Evolutionary conservation across 2,113 vertebrate species (phyloP).

Genomic region (Empidonax traillii): DNA sequence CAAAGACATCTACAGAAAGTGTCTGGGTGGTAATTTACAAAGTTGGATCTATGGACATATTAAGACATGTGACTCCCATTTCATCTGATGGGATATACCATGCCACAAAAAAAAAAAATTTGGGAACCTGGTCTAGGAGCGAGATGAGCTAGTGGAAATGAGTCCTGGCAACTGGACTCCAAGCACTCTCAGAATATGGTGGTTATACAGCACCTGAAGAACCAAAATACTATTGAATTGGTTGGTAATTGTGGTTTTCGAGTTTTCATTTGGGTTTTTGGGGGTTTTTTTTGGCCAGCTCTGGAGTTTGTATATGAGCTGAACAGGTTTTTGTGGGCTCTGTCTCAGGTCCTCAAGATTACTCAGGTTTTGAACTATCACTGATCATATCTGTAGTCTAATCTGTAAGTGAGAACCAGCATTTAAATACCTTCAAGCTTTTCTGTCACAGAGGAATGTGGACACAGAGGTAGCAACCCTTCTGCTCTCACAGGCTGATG

Average conservation of each 20-base stretch:
- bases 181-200: neutral
- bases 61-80: rapidly evolving
- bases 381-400: neutral
- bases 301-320: neutral
- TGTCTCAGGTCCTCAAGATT: neutral
- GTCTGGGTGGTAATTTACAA: neutral
- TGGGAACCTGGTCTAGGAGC: neutral
- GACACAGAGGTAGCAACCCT: neutral
- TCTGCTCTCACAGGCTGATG: neutral
- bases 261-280: neutral
- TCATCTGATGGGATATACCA: neutral
- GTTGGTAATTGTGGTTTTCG: neutral
- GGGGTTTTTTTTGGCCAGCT: neutral
- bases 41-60: neutral
- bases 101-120: neutral
- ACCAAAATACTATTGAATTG: neutral
- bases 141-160: neutral
- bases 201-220: neutral
- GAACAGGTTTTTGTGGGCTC: neutral
- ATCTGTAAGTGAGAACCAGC: neutral
- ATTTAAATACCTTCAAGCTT: neutral
- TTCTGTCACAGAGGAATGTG: neutral
- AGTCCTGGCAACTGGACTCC: neutral
- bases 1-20: neutral
- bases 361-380: neutral